Evolutionary conservation across 1,140 invertebrate genomes (phyloP).

Genomic region (Platorchestia sp.): DNA sequence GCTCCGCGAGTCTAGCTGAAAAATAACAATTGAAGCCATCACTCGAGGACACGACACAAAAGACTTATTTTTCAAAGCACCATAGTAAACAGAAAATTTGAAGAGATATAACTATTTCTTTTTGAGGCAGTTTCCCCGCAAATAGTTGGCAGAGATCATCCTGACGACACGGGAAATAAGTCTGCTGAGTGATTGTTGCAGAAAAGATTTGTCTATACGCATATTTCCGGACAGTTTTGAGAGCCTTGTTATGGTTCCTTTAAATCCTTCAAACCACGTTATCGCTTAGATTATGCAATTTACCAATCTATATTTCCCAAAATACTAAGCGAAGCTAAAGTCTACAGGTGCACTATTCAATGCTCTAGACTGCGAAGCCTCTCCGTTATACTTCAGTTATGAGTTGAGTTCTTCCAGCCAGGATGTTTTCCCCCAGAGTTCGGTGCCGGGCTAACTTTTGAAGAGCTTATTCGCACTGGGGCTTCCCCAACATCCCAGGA

Average conservation of each 20-base stretch:
- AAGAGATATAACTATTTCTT: background rate
- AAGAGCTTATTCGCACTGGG: background rate
- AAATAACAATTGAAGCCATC: constrained; percentile 32
- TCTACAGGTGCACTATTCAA: background rate
- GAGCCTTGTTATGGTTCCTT: background rate
- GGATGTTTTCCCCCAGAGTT: background rate
- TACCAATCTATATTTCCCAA: background rate
- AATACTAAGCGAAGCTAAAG: background rate
- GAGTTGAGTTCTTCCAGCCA: background rate
- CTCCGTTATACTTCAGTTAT: background rate
- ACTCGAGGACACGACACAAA: background rate
- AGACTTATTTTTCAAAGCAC: background rate
- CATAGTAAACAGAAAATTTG: background rate
- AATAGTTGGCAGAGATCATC: background rate
- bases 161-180: background rate
- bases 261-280: background rate
- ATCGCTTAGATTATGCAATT: background rate
- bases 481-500: background rate
- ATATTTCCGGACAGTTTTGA: background rate
- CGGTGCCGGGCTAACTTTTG: background rate
- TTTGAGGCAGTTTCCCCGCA: background rate
- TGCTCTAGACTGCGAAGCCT: background rate
- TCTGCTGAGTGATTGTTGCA: background rate
- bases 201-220: background rate
- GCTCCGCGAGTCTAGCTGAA: background rate